phyloP scores from a whole-genome alignment of 2,888 invertebrate genomes.

The Eilema griseolum region DNA sequence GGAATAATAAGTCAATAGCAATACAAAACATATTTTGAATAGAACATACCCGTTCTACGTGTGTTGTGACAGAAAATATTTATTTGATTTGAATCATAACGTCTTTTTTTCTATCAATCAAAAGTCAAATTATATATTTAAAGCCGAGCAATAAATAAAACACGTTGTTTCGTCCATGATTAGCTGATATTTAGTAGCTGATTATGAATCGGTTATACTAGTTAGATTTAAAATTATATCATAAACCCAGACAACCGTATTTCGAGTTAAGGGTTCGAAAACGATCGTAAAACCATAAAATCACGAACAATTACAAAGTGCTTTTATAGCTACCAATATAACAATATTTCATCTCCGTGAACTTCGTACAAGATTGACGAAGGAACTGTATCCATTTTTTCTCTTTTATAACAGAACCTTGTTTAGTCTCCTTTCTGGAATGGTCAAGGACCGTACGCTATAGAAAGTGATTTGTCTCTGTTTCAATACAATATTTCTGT shows the following conservation, averaged over 20 bases:
- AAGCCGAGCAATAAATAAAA: slow-evolving; percentile 54
- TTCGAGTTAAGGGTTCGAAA: slow-evolving; percentile 70
- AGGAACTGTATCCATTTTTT: slow-evolving; percentile 56
- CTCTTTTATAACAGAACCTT: slow-evolving; percentile 67
- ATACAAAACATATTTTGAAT: neutral
- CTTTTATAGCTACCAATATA: slow-evolving; percentile 80
- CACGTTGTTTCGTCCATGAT: slow-evolving; percentile 54
- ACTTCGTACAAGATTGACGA: slow-evolving; percentile 56
- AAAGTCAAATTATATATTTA: slow-evolving; percentile 39
- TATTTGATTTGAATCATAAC: neutral
- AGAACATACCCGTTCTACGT: neutral
- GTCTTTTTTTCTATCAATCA: slow-evolving; percentile 25
- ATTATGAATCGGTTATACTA: slow-evolving; percentile 67
- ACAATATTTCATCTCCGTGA: slow-evolving; percentile 81
- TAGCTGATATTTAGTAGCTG: slow-evolving; percentile 67
- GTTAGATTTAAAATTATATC: slow-evolving; percentile 65
- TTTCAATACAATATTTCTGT: slow-evolving; percentile 74
- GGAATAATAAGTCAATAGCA: neutral
- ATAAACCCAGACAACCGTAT: slow-evolving; percentile 67
- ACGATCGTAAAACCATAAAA: slow-evolving; percentile 80
- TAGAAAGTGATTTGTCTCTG: slow-evolving; percentile 72
- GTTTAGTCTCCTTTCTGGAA: slow-evolving; percentile 73
- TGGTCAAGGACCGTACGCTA: slow-evolving; percentile 75
- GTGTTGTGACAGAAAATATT: neutral
- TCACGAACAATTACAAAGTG: slow-evolving; percentile 77